Percentiles rank a stretch among this genome's conserved stretches.
Conservation (phyloP, 2,888 invertebrate genomes). For the Drosophila lutescens region DNA sequence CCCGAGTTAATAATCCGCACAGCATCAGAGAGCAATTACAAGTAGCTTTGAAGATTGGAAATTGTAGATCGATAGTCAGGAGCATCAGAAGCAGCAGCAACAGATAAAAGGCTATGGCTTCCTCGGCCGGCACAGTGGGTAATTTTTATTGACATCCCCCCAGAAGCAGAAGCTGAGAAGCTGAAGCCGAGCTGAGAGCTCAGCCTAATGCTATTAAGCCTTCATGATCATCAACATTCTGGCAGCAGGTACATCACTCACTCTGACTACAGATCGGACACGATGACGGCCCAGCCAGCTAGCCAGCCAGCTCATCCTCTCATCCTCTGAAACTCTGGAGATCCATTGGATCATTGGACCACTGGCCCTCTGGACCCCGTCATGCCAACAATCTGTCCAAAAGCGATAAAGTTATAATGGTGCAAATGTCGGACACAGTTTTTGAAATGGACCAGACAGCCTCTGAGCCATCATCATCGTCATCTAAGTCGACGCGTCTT, state of each 20-base stretch:
- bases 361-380: conserved; percentile 28
- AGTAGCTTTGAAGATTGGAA: conserved; percentile 63
- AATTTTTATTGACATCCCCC: conserved; percentile 56
- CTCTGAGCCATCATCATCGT: conserved; percentile 24
- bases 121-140: conserved; percentile 35
- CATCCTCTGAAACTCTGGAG: background rate
- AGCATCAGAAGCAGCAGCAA: conserved; percentile 16
- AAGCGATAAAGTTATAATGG: conserved; percentile 81
- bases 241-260: conserved; percentile 72
- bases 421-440: conserved; percentile 76
- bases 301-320: background rate
- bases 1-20: conserved; percentile 64
- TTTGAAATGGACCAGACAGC: conserved; percentile 55
- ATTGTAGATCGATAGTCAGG: conserved; percentile 60
- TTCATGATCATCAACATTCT: conserved; percentile 67
- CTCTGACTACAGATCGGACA: conserved; percentile 28
- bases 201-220: conserved; percentile 73
- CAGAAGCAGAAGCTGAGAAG: conserved; percentile 6
- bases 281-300: conserved; percentile 13
- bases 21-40: conserved; percentile 62
- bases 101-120: conserved; percentile 21
- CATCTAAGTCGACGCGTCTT: conserved; percentile 51
- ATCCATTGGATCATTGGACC: conserved; percentile 7
- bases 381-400: conserved; percentile 79
- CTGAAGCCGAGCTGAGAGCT: background rate